phyloP scores from a whole-genome alignment of 2,888 invertebrate genomes.

The Fragum sueziense region DNA sequence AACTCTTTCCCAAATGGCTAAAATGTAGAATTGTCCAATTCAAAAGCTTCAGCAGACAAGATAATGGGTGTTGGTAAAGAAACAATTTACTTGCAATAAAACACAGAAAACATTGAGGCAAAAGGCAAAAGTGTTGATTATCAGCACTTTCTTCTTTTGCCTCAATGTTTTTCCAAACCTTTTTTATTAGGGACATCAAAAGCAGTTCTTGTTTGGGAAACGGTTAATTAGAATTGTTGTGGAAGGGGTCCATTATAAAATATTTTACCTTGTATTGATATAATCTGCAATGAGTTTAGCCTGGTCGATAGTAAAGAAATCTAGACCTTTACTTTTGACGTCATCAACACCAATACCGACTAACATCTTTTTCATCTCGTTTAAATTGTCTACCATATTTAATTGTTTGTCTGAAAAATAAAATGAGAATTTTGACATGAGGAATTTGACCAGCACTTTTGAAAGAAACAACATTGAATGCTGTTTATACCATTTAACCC shows the following conservation, averaged over 20 bases:
- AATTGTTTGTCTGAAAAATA: conserved; percentile 75
- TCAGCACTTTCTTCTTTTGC: no score
- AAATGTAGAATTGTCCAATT: not conserved
- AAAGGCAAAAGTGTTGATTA: no score
- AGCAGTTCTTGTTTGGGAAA: not conserved
- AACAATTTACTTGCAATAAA: not conserved
- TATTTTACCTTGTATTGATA: conserved; percentile 51
- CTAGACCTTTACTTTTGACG: conserved; percentile 71
- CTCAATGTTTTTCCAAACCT: no score
- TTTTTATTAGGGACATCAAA: no score
- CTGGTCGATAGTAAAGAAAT: conserved; percentile 74
- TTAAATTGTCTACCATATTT: conserved; percentile 74
- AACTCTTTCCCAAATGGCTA: not conserved
- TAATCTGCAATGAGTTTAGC: conserved; percentile 73
- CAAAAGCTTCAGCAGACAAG: not conserved
- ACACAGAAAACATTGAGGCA: no score
- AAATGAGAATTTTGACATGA: no score
- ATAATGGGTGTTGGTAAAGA: not conserved
- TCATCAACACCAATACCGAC: conserved; percentile 75
- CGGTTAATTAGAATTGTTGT: not conserved
- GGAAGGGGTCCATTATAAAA: not conserved
- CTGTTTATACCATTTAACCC: no score
- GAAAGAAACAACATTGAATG: no score
- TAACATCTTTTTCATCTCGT: conserved; percentile 74
- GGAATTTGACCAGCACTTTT: no score